Evolutionary conservation across 2,113 vertebrate species (phyloP).

Genomic region (Dascyllus trimaculatus): DNA sequence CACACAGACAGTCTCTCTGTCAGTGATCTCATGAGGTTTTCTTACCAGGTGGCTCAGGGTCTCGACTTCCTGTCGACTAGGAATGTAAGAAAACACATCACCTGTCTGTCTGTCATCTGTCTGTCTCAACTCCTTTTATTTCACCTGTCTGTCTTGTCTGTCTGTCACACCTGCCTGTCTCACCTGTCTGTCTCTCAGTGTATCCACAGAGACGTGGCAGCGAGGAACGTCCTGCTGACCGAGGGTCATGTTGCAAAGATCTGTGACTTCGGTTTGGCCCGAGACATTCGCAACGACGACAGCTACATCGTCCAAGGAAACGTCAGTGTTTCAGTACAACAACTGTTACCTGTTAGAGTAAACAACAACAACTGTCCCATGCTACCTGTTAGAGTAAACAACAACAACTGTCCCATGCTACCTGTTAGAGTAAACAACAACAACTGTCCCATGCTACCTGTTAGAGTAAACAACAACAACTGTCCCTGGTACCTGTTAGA

Average conservation of each 20-base stretch:
- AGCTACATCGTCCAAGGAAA: conserved; percentile 98
- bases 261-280: conserved; percentile 96
- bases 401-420: too few species aligned
- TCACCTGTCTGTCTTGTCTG: conserved; percentile 16
- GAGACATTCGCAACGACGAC: conserved; percentile 94
- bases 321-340: conserved; percentile 80
- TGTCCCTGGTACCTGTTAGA: too few species aligned
- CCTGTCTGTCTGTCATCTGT: not conserved
- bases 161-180: not conserved
- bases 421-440: too few species aligned
- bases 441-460: too few species aligned
- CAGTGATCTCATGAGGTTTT: conserved; percentile 92
- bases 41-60: conserved; percentile 94
- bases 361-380: too few species aligned
- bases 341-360: not conserved
- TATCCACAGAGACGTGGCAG: conserved; percentile 96
- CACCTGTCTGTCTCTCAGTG: conserved; percentile 83
- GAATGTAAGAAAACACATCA: conserved; percentile 85
- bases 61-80: conserved; percentile 96
- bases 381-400: too few species aligned
- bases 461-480: too few species aligned
- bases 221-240: conserved; percentile 93
- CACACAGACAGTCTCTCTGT: conserved; percentile 45
- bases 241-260: conserved; percentile 91
- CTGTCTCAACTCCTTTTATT: not conserved